A percentile compares a stretch with the other conserved stretches of the same genome.
Evolutionary conservation across 2,888 invertebrate genomes (phyloP).

Genomic region (Corbicula japonica): DNA sequence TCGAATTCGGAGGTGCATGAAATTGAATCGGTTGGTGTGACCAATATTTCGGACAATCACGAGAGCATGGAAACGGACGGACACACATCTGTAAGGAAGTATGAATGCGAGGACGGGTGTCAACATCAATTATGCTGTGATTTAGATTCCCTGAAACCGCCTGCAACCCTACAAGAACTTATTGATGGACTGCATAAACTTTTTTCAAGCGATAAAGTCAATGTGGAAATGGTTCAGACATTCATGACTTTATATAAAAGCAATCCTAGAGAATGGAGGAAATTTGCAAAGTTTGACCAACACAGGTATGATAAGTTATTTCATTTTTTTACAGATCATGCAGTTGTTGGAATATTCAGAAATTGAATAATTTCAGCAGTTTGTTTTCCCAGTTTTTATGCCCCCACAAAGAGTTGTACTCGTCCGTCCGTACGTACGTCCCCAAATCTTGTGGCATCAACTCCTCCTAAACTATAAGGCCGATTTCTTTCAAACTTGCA

Average conservation of each 20-base stretch:
- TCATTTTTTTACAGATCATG: background rate
- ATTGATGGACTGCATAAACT: conserved; percentile 90
- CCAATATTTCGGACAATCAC: no score
- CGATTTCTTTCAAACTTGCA: no score
- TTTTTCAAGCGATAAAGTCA: conserved; percentile 93
- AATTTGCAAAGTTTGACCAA: conserved; percentile 97
- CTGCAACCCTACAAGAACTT: conserved; percentile 79
- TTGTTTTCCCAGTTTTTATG: background rate
- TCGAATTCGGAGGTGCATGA: no score
- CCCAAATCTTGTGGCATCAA: no score
- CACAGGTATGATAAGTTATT: conserved; percentile 90
- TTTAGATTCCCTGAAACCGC: conserved; percentile 62
- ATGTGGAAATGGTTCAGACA: conserved; percentile 95
- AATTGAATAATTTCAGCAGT: background rate
- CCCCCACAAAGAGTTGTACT: no score
- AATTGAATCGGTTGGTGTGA: no score
- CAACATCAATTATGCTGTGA: no score
- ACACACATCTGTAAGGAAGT: no score
- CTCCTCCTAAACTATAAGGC: no score
- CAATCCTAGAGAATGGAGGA: conserved; percentile 96
- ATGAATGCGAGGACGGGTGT: no score
- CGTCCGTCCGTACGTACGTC: no score
- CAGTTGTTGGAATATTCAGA: conserved; percentile 50
- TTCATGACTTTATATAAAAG: conserved; percentile 94
- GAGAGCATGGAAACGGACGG: no score